Percentiles rank a stretch among this genome's conserved stretches.
Conservation (phyloP, 2,797 vertebrate species). For the Chanos chanos region DNA sequence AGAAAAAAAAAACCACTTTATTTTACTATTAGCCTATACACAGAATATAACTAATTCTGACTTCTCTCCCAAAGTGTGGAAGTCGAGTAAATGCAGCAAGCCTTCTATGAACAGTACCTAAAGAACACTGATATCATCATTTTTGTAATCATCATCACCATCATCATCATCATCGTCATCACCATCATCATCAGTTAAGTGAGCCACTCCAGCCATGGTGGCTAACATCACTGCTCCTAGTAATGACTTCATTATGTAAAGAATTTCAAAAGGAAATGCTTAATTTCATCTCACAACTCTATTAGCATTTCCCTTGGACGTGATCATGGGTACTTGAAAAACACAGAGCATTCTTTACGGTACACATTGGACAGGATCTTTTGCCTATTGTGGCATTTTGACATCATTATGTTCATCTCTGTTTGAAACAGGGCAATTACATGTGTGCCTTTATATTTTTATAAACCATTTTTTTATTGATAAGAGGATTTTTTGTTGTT, state of each 20-base stretch:
- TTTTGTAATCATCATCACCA: too few relatives aligned
- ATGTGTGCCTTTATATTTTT: too few relatives aligned
- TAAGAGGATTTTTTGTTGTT: not conserved
- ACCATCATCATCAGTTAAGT: too few relatives aligned
- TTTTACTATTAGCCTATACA: not conserved
- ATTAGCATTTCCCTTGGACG: not conserved
- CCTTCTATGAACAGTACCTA: not conserved
- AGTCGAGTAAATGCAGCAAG: constrained; percentile 7
- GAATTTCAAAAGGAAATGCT: not conserved
- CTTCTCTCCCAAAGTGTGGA: constrained; percentile 35
- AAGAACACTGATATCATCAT: not conserved
- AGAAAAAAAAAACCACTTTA: not conserved
- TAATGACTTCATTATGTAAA: not conserved
- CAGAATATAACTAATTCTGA: constrained; percentile 4
- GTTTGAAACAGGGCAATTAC: too few relatives aligned
- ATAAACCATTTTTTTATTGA: too few relatives aligned
- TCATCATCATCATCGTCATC: too few relatives aligned
- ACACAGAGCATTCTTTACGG: not conserved
- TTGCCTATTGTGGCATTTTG: too few relatives aligned
- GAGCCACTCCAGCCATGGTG: too few relatives aligned
- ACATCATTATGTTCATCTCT: too few relatives aligned
- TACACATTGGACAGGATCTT: too few relatives aligned
- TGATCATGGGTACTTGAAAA: not conserved
- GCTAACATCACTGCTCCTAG: too few relatives aligned
- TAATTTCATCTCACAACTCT: too few relatives aligned